Evolutionary conservation across 2,888 invertebrate genomes (phyloP).

Genomic region (Eupithecia inturbata): DNA sequence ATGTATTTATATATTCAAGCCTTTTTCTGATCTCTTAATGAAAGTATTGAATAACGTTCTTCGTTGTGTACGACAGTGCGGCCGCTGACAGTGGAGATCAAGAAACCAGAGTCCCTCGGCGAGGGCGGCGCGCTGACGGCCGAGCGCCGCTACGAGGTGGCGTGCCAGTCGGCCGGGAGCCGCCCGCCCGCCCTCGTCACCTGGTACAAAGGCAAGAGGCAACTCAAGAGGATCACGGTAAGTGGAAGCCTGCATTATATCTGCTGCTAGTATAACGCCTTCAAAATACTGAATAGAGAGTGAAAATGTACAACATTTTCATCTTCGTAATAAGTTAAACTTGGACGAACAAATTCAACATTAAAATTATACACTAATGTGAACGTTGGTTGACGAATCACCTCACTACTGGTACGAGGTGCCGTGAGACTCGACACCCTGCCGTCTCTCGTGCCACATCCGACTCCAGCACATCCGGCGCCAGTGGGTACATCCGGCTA

Average conservation of each 20-base stretch:
- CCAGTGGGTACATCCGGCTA: constrained; percentile 20
- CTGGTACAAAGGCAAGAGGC: constrained; percentile 95
- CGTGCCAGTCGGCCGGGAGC: constrained; percentile 93
- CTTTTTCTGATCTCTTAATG: rapidly evolving
- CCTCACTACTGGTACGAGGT: neutral
- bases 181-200: constrained; percentile 93
- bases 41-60: neutral
- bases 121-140: constrained; percentile 89
- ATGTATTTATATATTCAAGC: no score
- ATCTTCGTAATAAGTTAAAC: neutral
- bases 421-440: neutral
- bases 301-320: neutral
- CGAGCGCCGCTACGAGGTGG: constrained; percentile 92
- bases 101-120: constrained; percentile 78
- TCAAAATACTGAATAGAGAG: neutral
- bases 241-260: constrained; percentile 48
- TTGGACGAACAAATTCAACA: neutral
- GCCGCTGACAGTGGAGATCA: constrained; percentile 91
- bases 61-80: constrained; percentile 85
- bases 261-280: neutral
- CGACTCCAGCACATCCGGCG: constrained; percentile 5
- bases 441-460: neutral
- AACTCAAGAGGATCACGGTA: constrained; percentile 91
- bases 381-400: neutral
- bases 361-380: neutral